phyloP scores from a whole-genome alignment of 2,888 invertebrate genomes.

The Drosophila anomalata region DNA sequence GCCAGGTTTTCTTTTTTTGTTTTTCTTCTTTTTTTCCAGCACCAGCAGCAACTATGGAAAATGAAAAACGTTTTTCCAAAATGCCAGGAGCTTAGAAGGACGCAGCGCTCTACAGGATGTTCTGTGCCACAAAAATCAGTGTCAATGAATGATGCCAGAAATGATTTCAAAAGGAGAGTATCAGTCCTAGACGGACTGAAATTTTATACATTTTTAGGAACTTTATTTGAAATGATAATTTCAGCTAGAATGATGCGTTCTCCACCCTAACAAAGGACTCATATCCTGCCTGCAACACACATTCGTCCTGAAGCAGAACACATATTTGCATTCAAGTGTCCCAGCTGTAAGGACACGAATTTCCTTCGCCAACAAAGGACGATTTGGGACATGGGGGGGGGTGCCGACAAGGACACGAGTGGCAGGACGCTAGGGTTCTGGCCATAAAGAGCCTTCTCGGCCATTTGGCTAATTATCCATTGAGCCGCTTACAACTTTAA shows the following conservation, averaged over 20 bases:
- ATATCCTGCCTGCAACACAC: conserved; percentile 1
- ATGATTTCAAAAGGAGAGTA: background rate
- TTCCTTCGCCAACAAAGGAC: background rate
- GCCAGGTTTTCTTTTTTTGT: conserved; percentile 5
- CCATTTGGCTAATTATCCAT: conserved; percentile 72
- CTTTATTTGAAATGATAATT: too few species aligned
- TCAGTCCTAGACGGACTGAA: too few species aligned
- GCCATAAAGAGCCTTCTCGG: conserved; percentile 11
- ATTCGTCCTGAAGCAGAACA: conserved; percentile 14
- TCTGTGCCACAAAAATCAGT: background rate
- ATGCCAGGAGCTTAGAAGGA: conserved; percentile 6
- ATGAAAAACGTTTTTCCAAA: conserved; percentile 22
- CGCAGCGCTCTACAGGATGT: background rate
- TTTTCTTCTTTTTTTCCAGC: background rate
- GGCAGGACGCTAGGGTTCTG: background rate
- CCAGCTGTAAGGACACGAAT: conserved; percentile 8
- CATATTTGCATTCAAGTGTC: conserved; percentile 15
- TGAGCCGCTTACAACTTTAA: conserved; percentile 69
- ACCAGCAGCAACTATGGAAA: conserved; percentile 5
- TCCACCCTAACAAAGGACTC: background rate
- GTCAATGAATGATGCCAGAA: background rate
- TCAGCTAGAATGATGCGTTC: background rate
- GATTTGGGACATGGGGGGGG: background rate
- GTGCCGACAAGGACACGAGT: too few species aligned
- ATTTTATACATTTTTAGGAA: too few species aligned